phyloP scores from a whole-genome alignment of 2,113 vertebrate species.

The Coreoperca whiteheadi region DNA sequence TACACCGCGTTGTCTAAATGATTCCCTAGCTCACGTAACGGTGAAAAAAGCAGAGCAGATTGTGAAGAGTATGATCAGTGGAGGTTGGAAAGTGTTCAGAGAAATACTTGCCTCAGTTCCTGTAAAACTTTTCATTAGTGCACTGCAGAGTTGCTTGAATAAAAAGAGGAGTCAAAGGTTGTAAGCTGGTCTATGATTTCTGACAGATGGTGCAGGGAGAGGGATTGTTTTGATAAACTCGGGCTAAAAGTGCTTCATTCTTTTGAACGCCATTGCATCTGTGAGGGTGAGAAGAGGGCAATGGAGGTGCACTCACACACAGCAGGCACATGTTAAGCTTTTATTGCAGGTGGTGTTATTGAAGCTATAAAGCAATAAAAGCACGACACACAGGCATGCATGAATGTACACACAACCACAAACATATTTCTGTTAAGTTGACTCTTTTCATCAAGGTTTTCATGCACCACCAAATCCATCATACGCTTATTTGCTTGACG shows the following conservation, averaged over 20 bases:
- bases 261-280: constrained; percentile 41
- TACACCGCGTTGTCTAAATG: constrained; percentile 78
- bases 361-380: constrained; percentile 59
- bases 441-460: constrained; percentile 26
- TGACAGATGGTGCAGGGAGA: constrained; percentile 51
- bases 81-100: constrained; percentile 68
- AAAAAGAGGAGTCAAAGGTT: constrained; percentile 54
- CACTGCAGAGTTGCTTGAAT: constrained; percentile 34
- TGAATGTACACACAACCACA: constrained; percentile 16
- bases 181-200: constrained; percentile 47
- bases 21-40: constrained; percentile 79
- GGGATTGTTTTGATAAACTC: constrained; percentile 65
- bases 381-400: constrained; percentile 16
- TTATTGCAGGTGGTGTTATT: constrained; percentile 60
- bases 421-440: constrained; percentile 19
- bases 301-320: constrained; percentile 51
- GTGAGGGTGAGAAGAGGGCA: constrained; percentile 57
- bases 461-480: constrained; percentile 31
- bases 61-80: constrained; percentile 73
- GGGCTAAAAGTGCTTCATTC: constrained; percentile 29
- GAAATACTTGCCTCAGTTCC: constrained; percentile 71
- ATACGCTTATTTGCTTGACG: constrained; percentile 46
- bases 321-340: constrained; percentile 48
- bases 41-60: constrained; percentile 72
- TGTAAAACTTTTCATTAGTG: constrained; percentile 67